Evolutionary conservation across 2,888 invertebrate species (phyloP).

Genomic region (Amphipyra tragopoginis): DNA sequence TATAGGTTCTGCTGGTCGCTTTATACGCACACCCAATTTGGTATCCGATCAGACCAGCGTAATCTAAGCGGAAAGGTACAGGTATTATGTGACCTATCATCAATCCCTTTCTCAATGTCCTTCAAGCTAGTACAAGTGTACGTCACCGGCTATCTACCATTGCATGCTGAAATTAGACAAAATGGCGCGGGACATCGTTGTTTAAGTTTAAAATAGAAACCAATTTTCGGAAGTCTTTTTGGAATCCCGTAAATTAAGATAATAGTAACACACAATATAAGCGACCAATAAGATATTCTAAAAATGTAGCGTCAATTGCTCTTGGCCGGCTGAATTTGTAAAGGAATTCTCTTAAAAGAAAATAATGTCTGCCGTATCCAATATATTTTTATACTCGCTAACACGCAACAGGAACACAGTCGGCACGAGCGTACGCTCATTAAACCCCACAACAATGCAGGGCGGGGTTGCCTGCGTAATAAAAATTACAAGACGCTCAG

Average conservation of each 20-base stretch:
- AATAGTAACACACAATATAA: not conserved
- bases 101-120: not conserved
- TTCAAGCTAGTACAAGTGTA: conserved; percentile 1
- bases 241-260: conserved; percentile 9
- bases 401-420: conserved; percentile 66
- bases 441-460: conserved; percentile 84
- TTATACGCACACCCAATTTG: not conserved
- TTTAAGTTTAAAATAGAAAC: conserved; percentile 15
- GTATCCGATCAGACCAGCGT: not conserved
- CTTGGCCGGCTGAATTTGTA: conserved; percentile 8
- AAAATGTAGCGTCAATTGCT: conserved; percentile 26
- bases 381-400: conserved; percentile 57
- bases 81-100: not conserved
- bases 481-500: conserved; percentile 85
- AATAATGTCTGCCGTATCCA: conserved; percentile 56
- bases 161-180: conserved; percentile 19
- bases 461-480: conserved; percentile 83
- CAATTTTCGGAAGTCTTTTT: not conserved
- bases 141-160: not conserved
- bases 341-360: conserved; percentile 24
- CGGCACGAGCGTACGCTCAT: conserved; percentile 75
- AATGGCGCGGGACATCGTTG: conserved; percentile 9
- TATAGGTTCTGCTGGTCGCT: not conserved
- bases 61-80: not conserved
- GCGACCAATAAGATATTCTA: conserved; percentile 1